Conservation (phyloP, 2,888 invertebrate species). For the Heterodera filipjevi region DNA sequence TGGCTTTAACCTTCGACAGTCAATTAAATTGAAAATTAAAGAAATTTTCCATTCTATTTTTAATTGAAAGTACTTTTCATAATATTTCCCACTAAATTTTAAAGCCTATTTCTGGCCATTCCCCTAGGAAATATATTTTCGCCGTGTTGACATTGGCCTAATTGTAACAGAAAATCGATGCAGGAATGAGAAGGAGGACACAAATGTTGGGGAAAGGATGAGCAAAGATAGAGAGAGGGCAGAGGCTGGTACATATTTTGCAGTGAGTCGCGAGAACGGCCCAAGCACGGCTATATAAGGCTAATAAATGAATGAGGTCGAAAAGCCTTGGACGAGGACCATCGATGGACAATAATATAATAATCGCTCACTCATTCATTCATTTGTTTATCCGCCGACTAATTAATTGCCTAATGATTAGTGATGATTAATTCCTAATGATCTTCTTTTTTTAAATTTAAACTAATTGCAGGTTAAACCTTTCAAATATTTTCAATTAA, state of each 20-base stretch:
- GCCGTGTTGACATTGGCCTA: conserved; percentile 9
- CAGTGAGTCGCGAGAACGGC: not conserved
- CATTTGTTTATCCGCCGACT: too few relatives aligned
- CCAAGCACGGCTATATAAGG: not conserved
- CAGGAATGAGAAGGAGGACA: not conserved
- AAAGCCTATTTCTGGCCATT: not conserved
- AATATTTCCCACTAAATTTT: not conserved
- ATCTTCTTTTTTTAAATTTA: too few relatives aligned
- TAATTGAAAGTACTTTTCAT: not conserved
- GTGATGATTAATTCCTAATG: not conserved
- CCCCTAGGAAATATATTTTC: not conserved
- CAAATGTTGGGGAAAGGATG: conserved; percentile 9
- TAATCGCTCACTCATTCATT: too few relatives aligned
- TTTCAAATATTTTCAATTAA: not conserved
- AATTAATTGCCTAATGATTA: too few relatives aligned
- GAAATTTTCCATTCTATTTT: too few relatives aligned
- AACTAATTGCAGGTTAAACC: not conserved
- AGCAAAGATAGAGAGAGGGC: conserved; percentile 5
- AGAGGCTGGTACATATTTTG: conserved; percentile 12
- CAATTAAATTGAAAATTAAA: too few relatives aligned
- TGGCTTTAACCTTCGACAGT: too few relatives aligned
- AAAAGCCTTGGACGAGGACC: not conserved
- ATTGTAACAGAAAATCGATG: conserved; percentile 12
- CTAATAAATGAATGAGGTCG: not conserved
- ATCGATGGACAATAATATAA: not conserved